A percentile compares a stretch with the other conserved stretches of the same genome.
Evolutionary conservation across 2,797 vertebrate species (phyloP).

Genomic region (Chelon auratus): DNA sequence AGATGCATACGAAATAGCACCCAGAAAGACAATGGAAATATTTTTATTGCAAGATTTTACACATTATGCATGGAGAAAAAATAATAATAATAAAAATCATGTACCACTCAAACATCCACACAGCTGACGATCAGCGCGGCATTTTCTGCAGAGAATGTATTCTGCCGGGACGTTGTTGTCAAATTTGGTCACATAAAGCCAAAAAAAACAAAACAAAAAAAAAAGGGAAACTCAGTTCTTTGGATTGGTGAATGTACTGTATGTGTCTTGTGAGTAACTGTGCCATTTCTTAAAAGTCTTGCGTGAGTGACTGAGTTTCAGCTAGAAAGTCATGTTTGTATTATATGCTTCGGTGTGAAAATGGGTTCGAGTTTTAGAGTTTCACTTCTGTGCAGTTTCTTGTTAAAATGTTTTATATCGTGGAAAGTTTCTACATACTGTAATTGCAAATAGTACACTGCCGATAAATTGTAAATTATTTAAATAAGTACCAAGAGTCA

Average conservation of each 20-base stretch:
- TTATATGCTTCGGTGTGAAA: conserved; percentile 51
- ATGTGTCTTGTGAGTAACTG: conserved; percentile 65
- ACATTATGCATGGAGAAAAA: conserved; percentile 54
- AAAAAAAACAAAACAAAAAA: conserved; percentile 18
- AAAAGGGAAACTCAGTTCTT: conserved; percentile 51
- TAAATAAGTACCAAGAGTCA: conserved; percentile 50
- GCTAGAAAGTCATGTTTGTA: conserved; percentile 56
- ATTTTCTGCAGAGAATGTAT: conserved; percentile 75
- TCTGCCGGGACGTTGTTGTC: conserved; percentile 54
- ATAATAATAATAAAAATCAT: background rate
- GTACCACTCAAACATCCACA: conserved; percentile 32
- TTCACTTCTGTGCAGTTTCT: conserved; percentile 57
- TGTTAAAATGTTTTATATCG: conserved; percentile 76
- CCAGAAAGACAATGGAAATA: conserved; percentile 5
- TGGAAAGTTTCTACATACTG: conserved; percentile 75
- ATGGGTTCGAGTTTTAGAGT: conserved; percentile 46
- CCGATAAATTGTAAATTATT: conserved; percentile 69
- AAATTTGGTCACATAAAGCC: conserved; percentile 57
- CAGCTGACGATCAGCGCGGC: conserved; percentile 44
- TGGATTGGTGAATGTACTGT: conserved; percentile 70
- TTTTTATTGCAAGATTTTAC: conserved; percentile 35
- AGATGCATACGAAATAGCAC: conserved; percentile 12
- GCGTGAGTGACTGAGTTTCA: conserved; percentile 53
- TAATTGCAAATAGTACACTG: conserved; percentile 67
- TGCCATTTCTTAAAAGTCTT: conserved; percentile 63